Evolutionary conservation across 2,113 vertebrate species (phyloP), one percentile per base, ranked within the genome.

Genomic region (Ardeotis arabs): DNA sequence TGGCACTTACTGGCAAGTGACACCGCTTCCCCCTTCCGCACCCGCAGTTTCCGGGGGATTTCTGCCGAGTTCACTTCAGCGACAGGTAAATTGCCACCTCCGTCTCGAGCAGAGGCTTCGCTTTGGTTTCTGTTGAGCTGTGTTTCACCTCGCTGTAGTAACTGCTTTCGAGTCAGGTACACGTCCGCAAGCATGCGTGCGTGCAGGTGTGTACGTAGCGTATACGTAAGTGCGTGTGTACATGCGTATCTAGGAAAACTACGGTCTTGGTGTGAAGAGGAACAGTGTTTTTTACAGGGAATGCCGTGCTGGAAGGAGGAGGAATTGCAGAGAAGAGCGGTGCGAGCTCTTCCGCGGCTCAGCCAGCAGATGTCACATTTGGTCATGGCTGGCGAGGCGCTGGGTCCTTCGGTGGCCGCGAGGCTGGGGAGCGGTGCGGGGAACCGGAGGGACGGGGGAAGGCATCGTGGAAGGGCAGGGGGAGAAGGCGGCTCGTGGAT

Each of bases 291-390:
- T 33, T 70, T 10, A 2, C n/a, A 3, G 7, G 3, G 33, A 41
- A 11, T 45, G 22, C 68, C 1, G 3, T 1, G 41, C 47, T 24
- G 53, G 81, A 28, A 86, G 76, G 76, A 56, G 79, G 39, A 70
- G 90, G 88, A 64, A 39, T 15, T 59, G 73, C 72, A 41, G 60
- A 37, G 66, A 4, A n/a, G 35, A 47, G 31, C 44, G 10, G 13
- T 3, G 11, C 4, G 23, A 88, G 96, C 86, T 91, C n/a, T 91
- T 97, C 59, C 78, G 3, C 1, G 10, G 39, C 94, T 95, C 87
- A 93, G 73, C 95, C 97, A 97, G 93, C 77, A 97, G 97, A 85
- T 96, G 95, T 97, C 96, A 96, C 25, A 3, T 94, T 94, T 94
- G 88, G 59, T 87, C 91, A n/a, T 76, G 8, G n/a, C 63, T 94